Percentiles rank a stretch among this genome's conserved stretches.
These are phyloP conservation scores for Phoxinus phoxinus DNA, from an alignment of 2,113 vertebrate genomes.

Conservation along the genomic window DNA sequence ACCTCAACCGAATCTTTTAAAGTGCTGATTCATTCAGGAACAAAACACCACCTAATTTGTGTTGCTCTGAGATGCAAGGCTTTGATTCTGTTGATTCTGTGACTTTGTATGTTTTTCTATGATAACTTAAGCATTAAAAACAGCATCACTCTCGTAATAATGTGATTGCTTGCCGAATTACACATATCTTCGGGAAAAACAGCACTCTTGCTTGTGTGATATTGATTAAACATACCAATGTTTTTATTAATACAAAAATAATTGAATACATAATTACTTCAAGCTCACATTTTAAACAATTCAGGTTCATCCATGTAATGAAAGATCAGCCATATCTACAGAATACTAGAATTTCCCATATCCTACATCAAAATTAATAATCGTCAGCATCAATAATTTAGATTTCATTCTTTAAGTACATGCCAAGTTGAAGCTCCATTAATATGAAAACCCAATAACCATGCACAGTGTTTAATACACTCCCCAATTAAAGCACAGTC, in stretches of 20 bases:
- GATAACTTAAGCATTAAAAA: neutral
- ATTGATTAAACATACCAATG: neutral
- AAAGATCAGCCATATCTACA: conserved; percentile 8
- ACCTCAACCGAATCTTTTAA: too few species aligned
- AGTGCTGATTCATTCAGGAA: neutral
- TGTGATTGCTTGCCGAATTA: neutral
- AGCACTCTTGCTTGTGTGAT: neutral
- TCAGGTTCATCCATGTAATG: neutral
- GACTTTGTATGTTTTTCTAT: neutral
- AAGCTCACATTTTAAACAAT: neutral
- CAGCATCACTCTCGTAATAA: neutral
- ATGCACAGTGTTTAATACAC: conserved; percentile 34
- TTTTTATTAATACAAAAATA: neutral
- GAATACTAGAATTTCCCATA: conserved; percentile 28
- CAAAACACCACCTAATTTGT: neutral
- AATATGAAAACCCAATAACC: conserved; percentile 41
- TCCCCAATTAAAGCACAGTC: conserved; percentile 39
- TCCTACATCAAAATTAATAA: conserved; percentile 51
- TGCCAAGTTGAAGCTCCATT: conserved; percentile 38
- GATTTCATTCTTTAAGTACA: conserved; percentile 46
- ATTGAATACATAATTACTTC: neutral
- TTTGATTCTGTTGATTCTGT: neutral
- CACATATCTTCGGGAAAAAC: neutral
- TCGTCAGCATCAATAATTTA: conserved; percentile 49
- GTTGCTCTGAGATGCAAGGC: neutral